Conservation (phyloP, 2,797 vertebrate genomes). For the Lutjanus argentimaculatus region DNA sequence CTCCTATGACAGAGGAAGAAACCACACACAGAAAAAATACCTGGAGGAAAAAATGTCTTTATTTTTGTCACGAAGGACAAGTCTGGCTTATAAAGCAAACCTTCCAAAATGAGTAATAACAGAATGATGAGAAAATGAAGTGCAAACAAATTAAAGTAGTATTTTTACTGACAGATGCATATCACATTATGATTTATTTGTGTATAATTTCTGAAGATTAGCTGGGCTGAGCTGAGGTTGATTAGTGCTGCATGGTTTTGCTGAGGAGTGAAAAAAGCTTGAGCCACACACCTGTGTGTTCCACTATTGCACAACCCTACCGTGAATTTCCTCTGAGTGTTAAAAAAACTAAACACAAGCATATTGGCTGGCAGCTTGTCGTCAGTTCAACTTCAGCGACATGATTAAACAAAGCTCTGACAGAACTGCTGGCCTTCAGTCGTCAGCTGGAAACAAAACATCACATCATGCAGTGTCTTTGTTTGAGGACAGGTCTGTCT, state of each 20-base stretch:
- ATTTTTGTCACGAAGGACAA: slow-evolving; percentile 45
- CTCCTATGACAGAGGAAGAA: slow-evolving; percentile 30
- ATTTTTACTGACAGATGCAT: neutral
- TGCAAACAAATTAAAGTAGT: neutral
- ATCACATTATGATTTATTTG: neutral
- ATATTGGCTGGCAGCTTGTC: neutral
- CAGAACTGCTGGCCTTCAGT: neutral
- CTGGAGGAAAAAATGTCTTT: slow-evolving; percentile 41
- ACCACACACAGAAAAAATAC: slow-evolving; percentile 32
- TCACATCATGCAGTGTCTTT: neutral
- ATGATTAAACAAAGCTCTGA: slow-evolving; percentile 9
- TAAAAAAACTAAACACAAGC: slow-evolving; percentile 10
- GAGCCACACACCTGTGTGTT: slow-evolving; percentile 30
- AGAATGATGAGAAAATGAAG: neutral
- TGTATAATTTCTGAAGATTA: neutral
- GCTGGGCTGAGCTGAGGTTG: slow-evolving; percentile 2
- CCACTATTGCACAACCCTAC: slow-evolving; percentile 34
- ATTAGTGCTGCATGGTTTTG: neutral
- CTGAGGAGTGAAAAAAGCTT: neutral
- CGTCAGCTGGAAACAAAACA: slow-evolving; percentile 25
- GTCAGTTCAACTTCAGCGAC: neutral
- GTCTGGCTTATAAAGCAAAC: slow-evolving; percentile 5
- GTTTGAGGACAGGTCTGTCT: neutral
- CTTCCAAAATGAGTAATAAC: neutral
- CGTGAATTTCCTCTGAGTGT: slow-evolving; percentile 2